Base-by-base conservation (phyloP, 2,888 invertebrate genomes). In the Matsumyia berberina region DNA sequence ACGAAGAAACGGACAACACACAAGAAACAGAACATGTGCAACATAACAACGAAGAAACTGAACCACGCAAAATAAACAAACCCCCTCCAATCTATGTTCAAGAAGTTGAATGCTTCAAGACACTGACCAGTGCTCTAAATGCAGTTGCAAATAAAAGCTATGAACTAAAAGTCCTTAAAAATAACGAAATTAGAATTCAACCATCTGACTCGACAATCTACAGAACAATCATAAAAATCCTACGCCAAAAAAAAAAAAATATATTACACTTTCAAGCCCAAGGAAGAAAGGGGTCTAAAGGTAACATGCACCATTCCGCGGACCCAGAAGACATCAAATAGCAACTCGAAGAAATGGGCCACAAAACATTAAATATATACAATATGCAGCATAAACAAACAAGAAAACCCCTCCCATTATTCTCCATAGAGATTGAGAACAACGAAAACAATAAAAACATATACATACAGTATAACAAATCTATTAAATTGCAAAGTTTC, bases 51-150 rank as follows among this genome's bases (percentile, higher is more conserved):
- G 24, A 24, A 24, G 24, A 24, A 24, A 24, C 1, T 3, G 24
- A 24, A 24, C 24, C 39, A 11, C 11, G n/a, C 5, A 46, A 9
- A 49, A 24, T 49, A 11, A 49, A 49, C n/a, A 49, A 49, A 24
- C 46, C 46, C 24, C 46, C 46, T n/a, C 9, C 46, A 49, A 49
- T 19, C 19, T 46, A 46, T 46, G 46, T 46, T 46, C 46, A 46
- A 46, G 46, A 9, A 24, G 24, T 24, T 24, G 24, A 24, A 24
- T 24, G 24, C 24, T 3, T 24, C 4, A 24, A 24, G 24, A 46
- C 46, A 46, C 46, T 46, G 24, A 8, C 24, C 46, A 46, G 24
- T 46, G 19, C 19, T 19, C 46, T 46, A 19, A 24, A 24, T 24
- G 4, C 24, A 24, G 24, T 24, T 4, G 24, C 24, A 24, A 24